Conservation (phyloP, 2,797 vertebrate genomes). For the Ara ararauna region DNA sequence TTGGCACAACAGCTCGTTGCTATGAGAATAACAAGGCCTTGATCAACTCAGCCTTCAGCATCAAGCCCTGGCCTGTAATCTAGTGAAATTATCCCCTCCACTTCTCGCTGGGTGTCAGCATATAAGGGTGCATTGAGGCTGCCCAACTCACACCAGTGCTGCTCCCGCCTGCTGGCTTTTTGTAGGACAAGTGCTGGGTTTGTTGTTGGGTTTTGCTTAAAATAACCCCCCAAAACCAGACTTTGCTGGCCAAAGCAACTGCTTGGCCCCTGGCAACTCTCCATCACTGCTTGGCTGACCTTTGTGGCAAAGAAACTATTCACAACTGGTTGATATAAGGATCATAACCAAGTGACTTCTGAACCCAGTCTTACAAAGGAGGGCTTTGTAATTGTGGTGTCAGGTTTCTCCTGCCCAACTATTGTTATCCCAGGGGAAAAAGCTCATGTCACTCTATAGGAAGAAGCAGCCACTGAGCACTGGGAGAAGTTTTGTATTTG, state of each 20-base stretch:
- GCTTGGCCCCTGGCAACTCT: neutral
- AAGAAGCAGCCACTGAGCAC: neutral
- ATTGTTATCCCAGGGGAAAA: neutral
- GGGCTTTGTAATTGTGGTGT: neutral
- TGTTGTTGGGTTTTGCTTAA: neutral
- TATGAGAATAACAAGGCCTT: neutral
- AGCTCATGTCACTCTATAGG: neutral
- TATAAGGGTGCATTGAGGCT: neutral
- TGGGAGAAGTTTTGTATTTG: accelerated
- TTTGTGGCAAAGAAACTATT: neutral
- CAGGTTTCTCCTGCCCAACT: neutral
- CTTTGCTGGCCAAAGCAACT: neutral
- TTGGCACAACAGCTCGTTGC: neutral
- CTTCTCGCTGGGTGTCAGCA: accelerated
- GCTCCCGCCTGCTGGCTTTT: neutral
- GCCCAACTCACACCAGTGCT: accelerated
- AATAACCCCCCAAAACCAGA: neutral
- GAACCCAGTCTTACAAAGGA: neutral
- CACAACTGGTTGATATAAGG: neutral
- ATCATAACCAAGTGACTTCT: neutral
- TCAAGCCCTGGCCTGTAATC: neutral
- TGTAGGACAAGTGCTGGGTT: neutral
- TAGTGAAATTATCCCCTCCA: neutral
- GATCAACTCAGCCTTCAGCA: neutral
- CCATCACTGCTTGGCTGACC: neutral